Evolutionary conservation across 2,113 vertebrate genomes (phyloP).

Genomic region (Amazona vittata): DNA sequence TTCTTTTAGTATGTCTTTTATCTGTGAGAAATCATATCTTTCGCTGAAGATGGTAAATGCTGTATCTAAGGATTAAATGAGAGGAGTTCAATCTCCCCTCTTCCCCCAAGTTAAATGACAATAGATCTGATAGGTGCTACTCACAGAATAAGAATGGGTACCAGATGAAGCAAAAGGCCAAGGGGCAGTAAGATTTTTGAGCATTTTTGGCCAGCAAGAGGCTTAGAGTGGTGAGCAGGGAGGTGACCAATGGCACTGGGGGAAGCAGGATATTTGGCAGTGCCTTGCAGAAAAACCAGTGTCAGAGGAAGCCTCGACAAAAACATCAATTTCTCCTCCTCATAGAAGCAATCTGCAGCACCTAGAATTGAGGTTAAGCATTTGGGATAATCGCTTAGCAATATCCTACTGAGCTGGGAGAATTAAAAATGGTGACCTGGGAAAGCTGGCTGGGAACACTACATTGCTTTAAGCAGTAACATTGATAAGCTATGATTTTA

Average conservation of each 20-base stretch:
- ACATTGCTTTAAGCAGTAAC: neutral
- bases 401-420: neutral
- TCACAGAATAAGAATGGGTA: neutral
- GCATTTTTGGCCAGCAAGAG: neutral
- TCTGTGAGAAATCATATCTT: neutral
- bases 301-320: neutral
- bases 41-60: neutral
- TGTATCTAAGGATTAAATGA: neutral
- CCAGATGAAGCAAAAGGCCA: neutral
- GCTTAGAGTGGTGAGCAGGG: neutral
- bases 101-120: neutral
- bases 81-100: neutral
- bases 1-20: neutral
- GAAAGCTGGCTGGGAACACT: neutral
- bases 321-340: neutral
- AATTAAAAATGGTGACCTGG: neutral
- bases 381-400: neutral
- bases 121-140: neutral
- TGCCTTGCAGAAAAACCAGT: neutral
- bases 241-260: fast-evolving
- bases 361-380: slow-evolving; percentile 22
- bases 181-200: neutral
- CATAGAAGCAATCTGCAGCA: neutral
- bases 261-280: neutral
- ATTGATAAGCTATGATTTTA: neutral